phyloP scores from a whole-genome alignment of 2,888 invertebrate species.

The Chelonus formosanus region DNA sequence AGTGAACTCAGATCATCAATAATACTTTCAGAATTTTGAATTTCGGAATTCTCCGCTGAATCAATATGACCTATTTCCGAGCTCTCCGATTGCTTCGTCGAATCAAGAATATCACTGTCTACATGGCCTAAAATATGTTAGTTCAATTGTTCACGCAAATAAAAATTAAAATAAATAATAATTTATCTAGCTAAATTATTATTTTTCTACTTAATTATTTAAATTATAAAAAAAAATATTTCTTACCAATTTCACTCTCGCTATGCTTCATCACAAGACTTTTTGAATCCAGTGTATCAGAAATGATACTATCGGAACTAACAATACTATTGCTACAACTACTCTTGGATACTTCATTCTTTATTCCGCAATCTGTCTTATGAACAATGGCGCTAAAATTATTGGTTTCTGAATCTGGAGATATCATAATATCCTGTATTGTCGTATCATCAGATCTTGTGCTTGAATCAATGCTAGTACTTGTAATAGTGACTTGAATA shows the following conservation, averaged over 20 bases:
- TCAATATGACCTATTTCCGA: constrained; percentile 79
- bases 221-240: background rate
- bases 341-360: constrained; percentile 41
- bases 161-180: constrained; percentile 10
- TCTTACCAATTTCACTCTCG: constrained; percentile 60
- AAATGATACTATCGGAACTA: constrained; percentile 56
- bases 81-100: constrained; percentile 54
- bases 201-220: too few relatives aligned
- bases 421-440: constrained; percentile 57
- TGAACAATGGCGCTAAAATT: constrained; percentile 45
- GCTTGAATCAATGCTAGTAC: constrained; percentile 54
- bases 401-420: constrained; percentile 57
- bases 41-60: constrained; percentile 83
- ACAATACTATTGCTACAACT: constrained; percentile 58
- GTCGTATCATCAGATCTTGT: constrained; percentile 59
- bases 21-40: constrained; percentile 79
- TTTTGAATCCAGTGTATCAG: constrained; percentile 55
- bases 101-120: constrained; percentile 60
- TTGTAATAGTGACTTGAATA: constrained; percentile 52
- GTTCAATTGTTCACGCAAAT: constrained; percentile 50
- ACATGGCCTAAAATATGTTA: constrained; percentile 54
- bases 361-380: constrained; percentile 39
- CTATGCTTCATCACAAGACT: constrained; percentile 55
- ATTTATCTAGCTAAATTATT: background rate
- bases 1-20: constrained; percentile 80